phyloP scores from a whole-genome alignment of 1,140 invertebrate species.

The Plodia interpunctella region DNA sequence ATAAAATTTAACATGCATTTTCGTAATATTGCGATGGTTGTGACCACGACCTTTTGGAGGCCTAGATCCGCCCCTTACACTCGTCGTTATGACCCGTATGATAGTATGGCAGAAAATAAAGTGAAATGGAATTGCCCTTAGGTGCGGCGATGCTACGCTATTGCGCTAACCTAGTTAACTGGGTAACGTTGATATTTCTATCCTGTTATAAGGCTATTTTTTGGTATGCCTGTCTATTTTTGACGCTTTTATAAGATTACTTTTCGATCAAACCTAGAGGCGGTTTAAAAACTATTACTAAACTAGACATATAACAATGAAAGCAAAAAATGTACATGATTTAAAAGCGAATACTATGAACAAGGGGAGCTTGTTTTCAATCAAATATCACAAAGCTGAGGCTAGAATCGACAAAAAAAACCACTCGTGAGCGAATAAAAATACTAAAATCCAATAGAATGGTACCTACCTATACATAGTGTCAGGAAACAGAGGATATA shows the following conservation, averaged over 20 bases:
- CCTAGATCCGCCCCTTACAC: too few species aligned
- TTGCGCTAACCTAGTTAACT: constrained; percentile 1
- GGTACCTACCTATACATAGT: not conserved
- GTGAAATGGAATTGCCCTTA: constrained; percentile 35
- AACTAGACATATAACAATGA: constrained; percentile 7
- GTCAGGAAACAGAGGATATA: not conserved
- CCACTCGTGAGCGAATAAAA: not conserved
- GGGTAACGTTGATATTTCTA: not conserved
- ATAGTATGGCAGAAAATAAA: constrained; percentile 27
- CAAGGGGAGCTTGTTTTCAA: too few species aligned
- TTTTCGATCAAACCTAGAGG: too few species aligned
- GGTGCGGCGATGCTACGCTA: not conserved
- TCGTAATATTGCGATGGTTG: too few species aligned
- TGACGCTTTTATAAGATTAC: too few species aligned
- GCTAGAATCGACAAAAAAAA: too few species aligned
- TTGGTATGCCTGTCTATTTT: too few species aligned
- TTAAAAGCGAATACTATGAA: too few species aligned
- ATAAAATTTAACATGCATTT: too few species aligned
- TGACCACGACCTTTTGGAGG: too few species aligned
- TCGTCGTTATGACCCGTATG: not conserved
- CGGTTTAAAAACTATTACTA: too few species aligned
- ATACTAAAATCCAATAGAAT: not conserved
- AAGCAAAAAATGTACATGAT: constrained; percentile 1
- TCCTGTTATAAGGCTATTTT: not conserved
- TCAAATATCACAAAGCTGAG: too few species aligned